Conservation (phyloP, 2,888 invertebrate genomes). For the Drosophila leonis region DNA sequence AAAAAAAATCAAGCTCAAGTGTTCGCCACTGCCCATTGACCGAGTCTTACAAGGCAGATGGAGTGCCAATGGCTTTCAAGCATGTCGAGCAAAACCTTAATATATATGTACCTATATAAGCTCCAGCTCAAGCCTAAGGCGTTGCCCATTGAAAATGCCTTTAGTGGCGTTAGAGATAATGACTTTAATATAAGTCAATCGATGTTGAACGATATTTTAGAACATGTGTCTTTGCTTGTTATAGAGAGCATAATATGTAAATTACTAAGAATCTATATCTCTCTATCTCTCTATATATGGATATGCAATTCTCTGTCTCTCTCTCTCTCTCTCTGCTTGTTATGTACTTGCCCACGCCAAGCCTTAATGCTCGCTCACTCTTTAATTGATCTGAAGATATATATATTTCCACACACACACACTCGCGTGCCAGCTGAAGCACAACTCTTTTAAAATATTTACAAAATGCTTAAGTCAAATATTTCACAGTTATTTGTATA, state of each 20-base stretch:
- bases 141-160: background rate
- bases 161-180: background rate
- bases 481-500: background rate
- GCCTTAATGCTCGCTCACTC: background rate
- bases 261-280: no score
- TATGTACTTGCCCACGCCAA: background rate
- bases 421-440: no score
- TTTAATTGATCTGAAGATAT: background rate
- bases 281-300: no score
- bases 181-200: background rate
- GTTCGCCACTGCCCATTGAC: background rate
- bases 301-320: no score
- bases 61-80: background rate
- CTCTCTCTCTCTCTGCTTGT: background rate
- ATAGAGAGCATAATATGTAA: background rate
- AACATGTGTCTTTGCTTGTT: background rate
- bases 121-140: background rate
- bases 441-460: background rate
- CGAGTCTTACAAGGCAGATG: background rate
- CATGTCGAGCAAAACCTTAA: background rate
- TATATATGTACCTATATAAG: background rate
- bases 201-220: background rate
- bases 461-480: background rate
- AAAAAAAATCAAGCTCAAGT: background rate
- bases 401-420: background rate